Conservation (phyloP, 2,888 invertebrate genomes). For the Agrilus biguttatus region DNA sequence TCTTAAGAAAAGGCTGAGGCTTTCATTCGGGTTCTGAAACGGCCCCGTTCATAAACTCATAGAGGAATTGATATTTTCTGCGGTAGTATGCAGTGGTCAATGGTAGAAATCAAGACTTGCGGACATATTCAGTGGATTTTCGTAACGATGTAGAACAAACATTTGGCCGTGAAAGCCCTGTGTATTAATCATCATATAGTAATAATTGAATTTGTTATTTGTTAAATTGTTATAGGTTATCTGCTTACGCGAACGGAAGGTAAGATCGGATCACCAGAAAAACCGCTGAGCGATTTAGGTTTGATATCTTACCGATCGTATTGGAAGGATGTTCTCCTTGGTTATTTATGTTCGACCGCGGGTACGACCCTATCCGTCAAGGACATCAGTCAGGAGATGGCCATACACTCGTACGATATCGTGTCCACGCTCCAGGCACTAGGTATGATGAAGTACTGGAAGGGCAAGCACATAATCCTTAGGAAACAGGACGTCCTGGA, state of each 20-base stretch:
- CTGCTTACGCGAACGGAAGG: slow-evolving; percentile 88
- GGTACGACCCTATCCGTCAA: slow-evolving; percentile 84
- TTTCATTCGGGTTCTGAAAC: no score
- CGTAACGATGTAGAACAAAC: no score
- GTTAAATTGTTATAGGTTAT: slow-evolving; percentile 59
- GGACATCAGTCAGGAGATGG: slow-evolving; percentile 82
- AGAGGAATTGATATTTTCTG: no score
- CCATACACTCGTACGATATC: slow-evolving; percentile 93
- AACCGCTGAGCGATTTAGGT: slow-evolving; percentile 93
- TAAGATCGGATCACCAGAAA: slow-evolving; percentile 98
- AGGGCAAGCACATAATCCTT: slow-evolving; percentile 91
- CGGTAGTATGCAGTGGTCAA: no score
- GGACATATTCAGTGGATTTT: no score
- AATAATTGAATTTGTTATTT: neutral
- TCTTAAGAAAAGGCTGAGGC: no score
- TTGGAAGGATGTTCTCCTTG: slow-evolving; percentile 93
- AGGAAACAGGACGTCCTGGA: slow-evolving; percentile 91
- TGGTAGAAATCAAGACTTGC: no score
- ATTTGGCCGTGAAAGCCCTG: no score
- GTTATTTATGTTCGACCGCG: slow-evolving; percentile 77
- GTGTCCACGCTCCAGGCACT: slow-evolving; percentile 92
- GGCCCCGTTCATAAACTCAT: no score
- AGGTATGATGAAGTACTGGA: slow-evolving; percentile 98
- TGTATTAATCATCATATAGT: no score
- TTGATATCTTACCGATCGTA: slow-evolving; percentile 95